Percentiles rank a stretch among this genome's conserved stretches.
Evolutionary conservation across 2,888 invertebrate species (phyloP).

Genomic region (Sphecodes monilicornis): DNA sequence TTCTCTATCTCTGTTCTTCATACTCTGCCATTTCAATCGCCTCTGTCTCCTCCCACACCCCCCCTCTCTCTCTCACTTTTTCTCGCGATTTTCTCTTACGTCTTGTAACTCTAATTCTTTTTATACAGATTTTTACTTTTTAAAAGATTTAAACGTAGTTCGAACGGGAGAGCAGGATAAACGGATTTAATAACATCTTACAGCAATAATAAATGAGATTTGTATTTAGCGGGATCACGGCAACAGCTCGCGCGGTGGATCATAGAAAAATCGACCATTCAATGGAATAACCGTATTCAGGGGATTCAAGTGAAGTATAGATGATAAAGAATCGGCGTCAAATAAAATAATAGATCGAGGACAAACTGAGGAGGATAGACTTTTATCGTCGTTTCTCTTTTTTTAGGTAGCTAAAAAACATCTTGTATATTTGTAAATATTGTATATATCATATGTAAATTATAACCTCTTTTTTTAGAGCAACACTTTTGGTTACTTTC

Average conservation of each 20-base stretch:
- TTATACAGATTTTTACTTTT: too few relatives aligned
- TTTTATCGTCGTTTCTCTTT: too few relatives aligned
- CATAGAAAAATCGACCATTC: neutral
- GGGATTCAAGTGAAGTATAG: too few relatives aligned
- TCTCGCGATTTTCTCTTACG: slow-evolving; percentile 15
- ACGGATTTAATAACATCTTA: slow-evolving; percentile 81
- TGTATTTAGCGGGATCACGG: slow-evolving; percentile 73
- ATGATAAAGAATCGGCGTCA: too few relatives aligned
- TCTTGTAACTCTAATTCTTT: slow-evolving; percentile 39
- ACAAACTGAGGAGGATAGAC: too few relatives aligned
- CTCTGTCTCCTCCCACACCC: slow-evolving; percentile 31
- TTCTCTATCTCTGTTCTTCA: slow-evolving; percentile 37
- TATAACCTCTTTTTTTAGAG: too few relatives aligned
- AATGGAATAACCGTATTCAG: too few relatives aligned
- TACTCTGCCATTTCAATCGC: slow-evolving; percentile 44
- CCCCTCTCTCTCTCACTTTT: slow-evolving; percentile 36
- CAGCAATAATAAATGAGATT: slow-evolving; percentile 80
- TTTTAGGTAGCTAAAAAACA: too few relatives aligned
- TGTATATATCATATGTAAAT: too few relatives aligned
- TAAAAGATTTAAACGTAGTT: slow-evolving; percentile 80
- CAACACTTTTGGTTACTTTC: too few relatives aligned
- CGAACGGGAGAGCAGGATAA: slow-evolving; percentile 76
- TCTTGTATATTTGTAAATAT: too few relatives aligned
- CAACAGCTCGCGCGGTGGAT: slow-evolving; percentile 14
- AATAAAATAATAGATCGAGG: too few relatives aligned